Evolutionary conservation across 92 coral and sea anemone genomes (phyloP).

Genomic region (Blastomussa wellsi): DNA sequence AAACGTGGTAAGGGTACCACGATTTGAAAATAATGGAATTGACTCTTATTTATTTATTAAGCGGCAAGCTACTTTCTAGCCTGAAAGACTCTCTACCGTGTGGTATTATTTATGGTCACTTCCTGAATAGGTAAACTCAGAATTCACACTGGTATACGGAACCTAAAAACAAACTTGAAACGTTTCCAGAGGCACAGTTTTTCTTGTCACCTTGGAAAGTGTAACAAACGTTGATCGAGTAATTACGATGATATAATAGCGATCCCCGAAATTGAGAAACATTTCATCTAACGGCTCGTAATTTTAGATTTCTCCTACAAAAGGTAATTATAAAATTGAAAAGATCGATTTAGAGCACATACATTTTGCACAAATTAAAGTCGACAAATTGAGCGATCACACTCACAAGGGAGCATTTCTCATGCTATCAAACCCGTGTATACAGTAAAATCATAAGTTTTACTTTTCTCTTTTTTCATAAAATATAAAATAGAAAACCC

Average conservation of each 20-base stretch:
- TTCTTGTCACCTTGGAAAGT: not conserved
- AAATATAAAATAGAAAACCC: not conserved
- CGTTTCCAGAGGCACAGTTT: not conserved
- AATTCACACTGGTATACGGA: not conserved
- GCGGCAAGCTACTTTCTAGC: not conserved
- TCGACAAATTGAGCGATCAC: not conserved
- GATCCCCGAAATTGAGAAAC: not conserved
- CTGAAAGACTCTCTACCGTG: not conserved
- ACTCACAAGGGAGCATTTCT: not conserved
- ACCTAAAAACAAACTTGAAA: not conserved
- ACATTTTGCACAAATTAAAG: not conserved
- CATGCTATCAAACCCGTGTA: not conserved
- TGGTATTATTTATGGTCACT: not conserved
- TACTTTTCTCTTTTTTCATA: not conserved
- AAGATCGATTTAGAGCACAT: not conserved
- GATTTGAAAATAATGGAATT: not conserved
- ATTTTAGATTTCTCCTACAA: not conserved
- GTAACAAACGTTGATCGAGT: not conserved
- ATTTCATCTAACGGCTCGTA: not conserved
- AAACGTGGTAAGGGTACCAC: not conserved
- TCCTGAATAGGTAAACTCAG: not conserved
- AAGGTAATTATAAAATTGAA: not conserved
- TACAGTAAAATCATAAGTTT: not conserved
- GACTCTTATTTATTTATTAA: not conserved
- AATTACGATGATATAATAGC: not conserved